A percentile compares a stretch with the other conserved stretches of the same genome.
These are phyloP conservation scores for Lepidurus couesii DNA, from an alignment of 1,140 invertebrate genomes.

Conservation along the genomic window DNA sequence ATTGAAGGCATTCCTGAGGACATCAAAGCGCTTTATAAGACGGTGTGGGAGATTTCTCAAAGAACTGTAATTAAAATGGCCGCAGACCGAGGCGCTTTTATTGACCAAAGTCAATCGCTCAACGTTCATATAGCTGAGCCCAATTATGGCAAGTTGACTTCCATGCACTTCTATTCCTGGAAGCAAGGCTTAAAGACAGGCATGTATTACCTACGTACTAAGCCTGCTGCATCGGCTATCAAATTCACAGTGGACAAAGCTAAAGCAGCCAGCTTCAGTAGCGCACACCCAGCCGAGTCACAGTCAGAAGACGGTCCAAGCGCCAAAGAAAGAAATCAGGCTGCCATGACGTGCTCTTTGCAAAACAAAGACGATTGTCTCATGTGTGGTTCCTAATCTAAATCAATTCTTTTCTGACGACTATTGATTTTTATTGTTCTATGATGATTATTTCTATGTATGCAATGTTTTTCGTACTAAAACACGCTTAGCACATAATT, in stretches of 20 bases:
- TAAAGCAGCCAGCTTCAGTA: slow-evolving; percentile 46
- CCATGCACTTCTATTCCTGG: slow-evolving; percentile 99
- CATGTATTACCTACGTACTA: slow-evolving; percentile 97
- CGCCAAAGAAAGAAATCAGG: slow-evolving; percentile 56
- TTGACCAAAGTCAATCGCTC: slow-evolving; percentile 97
- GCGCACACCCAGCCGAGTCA: slow-evolving; percentile 37
- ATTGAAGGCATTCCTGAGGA: slow-evolving; percentile 83
- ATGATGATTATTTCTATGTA: not conserved
- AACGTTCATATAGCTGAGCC: slow-evolving; percentile 95
- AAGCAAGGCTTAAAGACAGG: slow-evolving; percentile 94
- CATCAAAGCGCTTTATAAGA: slow-evolving; percentile 89
- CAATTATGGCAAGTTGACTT: slow-evolving; percentile 86
- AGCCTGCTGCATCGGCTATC: slow-evolving; percentile 91
- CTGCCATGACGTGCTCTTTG: slow-evolving; percentile 76
- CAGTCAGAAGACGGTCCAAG: slow-evolving; percentile 41
- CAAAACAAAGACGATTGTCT: slow-evolving; percentile 87
- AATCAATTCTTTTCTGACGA: not conserved
- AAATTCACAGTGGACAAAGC: slow-evolving; percentile 97
- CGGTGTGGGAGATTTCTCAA: slow-evolving; percentile 98
- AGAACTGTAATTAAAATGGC: slow-evolving; percentile 95
- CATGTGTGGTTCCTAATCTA: slow-evolving; percentile 61
- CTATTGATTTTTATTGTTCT: not conserved
- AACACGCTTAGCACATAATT: too few species aligned
- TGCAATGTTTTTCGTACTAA: not conserved
- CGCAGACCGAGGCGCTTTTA: slow-evolving; percentile 93